Percentiles rank a stretch among this genome's conserved stretches.
phyloP scores from a whole-genome alignment of 1,140 invertebrate genomes.

The Telenomus remus region DNA sequence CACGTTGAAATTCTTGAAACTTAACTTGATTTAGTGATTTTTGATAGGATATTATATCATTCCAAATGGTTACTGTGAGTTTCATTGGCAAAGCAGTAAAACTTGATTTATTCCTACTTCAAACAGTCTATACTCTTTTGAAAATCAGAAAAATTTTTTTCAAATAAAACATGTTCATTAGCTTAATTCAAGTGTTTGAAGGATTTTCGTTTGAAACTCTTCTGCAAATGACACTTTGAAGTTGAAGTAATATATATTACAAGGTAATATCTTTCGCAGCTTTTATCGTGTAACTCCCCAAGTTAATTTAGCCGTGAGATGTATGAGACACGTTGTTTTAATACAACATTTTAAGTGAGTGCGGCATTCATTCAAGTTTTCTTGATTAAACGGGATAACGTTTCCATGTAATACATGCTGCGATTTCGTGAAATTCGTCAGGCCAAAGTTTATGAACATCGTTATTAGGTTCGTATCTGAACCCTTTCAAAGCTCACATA shows the following conservation, averaged over 20 bases:
- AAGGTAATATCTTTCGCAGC: constrained; percentile 7
- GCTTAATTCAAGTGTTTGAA: too few relatives aligned
- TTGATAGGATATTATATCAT: too few relatives aligned
- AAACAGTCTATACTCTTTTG: too few relatives aligned
- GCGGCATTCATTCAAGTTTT: neutral
- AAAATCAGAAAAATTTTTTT: too few relatives aligned
- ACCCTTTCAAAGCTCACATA: too few relatives aligned
- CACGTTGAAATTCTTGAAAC: too few relatives aligned
- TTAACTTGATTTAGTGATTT: too few relatives aligned
- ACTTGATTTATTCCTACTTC: constrained; percentile 22
- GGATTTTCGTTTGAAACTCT: constrained; percentile 5
- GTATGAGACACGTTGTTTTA: constrained; percentile 8
- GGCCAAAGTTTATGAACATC: too few relatives aligned
- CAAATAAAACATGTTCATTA: too few relatives aligned
- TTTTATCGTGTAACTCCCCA: constrained; percentile 13
- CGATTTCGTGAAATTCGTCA: too few relatives aligned
- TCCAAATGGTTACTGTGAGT: too few relatives aligned
- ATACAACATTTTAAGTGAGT: constrained; percentile 2
- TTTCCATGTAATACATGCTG: neutral
- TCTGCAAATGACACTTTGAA: constrained; percentile 24
- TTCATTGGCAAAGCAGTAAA: constrained; percentile 9
- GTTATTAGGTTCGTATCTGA: too few relatives aligned
- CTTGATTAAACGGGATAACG: neutral
- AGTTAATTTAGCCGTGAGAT: constrained; percentile 19
- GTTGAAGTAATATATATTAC: constrained; percentile 28